Evolutionary conservation across 1,140 invertebrate genomes (phyloP), one percentile per base, ranked within the genome.

Genomic region (Zophobas atratus): DNA sequence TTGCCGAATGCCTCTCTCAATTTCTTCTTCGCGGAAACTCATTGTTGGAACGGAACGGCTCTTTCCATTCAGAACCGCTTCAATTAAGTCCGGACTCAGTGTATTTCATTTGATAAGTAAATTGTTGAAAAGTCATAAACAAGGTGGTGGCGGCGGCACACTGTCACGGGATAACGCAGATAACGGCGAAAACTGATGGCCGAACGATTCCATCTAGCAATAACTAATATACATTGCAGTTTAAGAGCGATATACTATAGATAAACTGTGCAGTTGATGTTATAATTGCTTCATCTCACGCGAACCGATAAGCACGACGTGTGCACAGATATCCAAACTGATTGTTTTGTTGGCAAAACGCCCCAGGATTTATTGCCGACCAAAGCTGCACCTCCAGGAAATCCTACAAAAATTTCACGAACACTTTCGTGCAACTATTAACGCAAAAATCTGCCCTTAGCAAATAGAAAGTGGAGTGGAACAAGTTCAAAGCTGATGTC

Each of bases 161-260:
- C 43, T 71, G 51, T 72, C 46, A 72, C 70, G 46, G 35, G 70
- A 72, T 72, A 60, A 77, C 41, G 20, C 60, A 77, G 79, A 80
- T 80, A 81, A 81, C 67, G 20, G 39, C 60, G 73, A 81, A 77
- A 81, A 81, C 75, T 79, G 80, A 81, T 81, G 76, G 78, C 53
- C 71, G 76, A 81, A 79, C 78, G 78, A 79, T 79, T 81, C 75
- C 57, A 79, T 81, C 80, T 79, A 76, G 80, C 73, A 81, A 80
- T 81, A 81, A 81, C 80, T 81, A 81, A 81, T 81, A 81, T 79
- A 77, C 80, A 81, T 79, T 78, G 80, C 80, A 77, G 80, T 77
- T 77, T 80, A 77, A 80, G 78, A 79, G 80, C 77, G 78, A 81
- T 77, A 78, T 76, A 79, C 75, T 51, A 75, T 60, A 79, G 80